Percentiles rank a stretch among this genome's conserved stretches.
phyloP scores from a whole-genome alignment of 2,797 vertebrate genomes.

The Mallotus villosus region DNA sequence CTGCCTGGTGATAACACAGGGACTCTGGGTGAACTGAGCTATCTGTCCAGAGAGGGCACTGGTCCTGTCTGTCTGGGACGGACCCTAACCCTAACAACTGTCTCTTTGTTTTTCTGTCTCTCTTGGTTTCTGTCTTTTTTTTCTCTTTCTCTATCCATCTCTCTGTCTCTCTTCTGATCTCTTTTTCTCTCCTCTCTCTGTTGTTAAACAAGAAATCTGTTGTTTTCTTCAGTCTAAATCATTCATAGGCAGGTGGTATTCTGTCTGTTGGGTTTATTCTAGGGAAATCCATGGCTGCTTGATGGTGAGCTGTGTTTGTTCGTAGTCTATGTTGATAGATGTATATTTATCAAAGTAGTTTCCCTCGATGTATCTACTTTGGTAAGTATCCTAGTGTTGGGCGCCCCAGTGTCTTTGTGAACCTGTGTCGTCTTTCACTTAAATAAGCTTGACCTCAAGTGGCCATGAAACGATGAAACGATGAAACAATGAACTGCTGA shows the following conservation, averaged over 20 bases:
- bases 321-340: not conserved
- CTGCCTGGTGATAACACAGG: conserved; percentile 76
- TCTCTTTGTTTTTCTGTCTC: conserved; percentile 14
- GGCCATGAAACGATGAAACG: conserved; percentile 17
- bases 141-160: not conserved
- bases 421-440: conserved; percentile 17
- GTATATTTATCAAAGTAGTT: conserved; percentile 2
- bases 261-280: not conserved
- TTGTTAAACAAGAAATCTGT: not conserved
- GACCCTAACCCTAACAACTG: not conserved
- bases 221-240: not conserved
- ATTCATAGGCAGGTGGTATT: not conserved
- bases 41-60: conserved; percentile 38
- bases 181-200: not conserved
- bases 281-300: not conserved
- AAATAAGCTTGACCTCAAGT: conserved; percentile 13
- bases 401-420: conserved; percentile 26
- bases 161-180: not conserved
- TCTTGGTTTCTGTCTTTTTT: conserved; percentile 6
- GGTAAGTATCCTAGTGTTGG: conserved; percentile 8
- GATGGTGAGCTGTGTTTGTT: not conserved
- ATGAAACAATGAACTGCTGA: conserved; percentile 4
- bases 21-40: conserved; percentile 74
- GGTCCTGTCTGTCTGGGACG: conserved; percentile 10
- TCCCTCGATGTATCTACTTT: conserved; percentile 20